Evolutionary conservation across 2,888 invertebrate species (phyloP).

Genomic region (Spialia ferax): DNA sequence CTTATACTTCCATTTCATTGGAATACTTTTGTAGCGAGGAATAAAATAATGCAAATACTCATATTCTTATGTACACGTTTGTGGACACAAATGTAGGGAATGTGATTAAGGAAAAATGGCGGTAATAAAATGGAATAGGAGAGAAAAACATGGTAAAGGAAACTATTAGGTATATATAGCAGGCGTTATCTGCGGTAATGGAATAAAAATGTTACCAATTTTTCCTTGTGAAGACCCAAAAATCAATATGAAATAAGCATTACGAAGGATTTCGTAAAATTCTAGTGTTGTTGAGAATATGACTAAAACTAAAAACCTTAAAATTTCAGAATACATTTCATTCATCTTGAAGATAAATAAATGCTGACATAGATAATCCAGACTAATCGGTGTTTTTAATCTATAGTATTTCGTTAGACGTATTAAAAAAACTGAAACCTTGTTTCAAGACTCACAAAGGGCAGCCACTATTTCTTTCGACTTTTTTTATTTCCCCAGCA

Average conservation of each 20-base stretch:
- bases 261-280: neutral
- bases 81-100: conserved; percentile 20
- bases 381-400: conserved; percentile 47
- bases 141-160: conserved; percentile 25
- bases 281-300: neutral
- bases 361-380: neutral
- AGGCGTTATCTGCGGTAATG: conserved; percentile 28
- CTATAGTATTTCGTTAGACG: conserved; percentile 45
- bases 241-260: neutral
- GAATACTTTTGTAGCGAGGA: neutral
- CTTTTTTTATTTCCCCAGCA: conserved; percentile 61
- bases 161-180: conserved; percentile 25
- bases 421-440: conserved; percentile 51
- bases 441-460: conserved; percentile 58
- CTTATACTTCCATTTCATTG: too few relatives aligned
- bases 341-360: neutral
- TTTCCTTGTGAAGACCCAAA: conserved; percentile 16
- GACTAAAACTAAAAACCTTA: neutral
- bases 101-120: conserved; percentile 29
- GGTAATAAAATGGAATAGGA: conserved; percentile 30
- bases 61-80: neutral
- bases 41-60: neutral
- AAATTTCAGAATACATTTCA: neutral
- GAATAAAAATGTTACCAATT: conserved; percentile 29
- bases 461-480: conserved; percentile 56